A percentile compares a stretch with the other conserved stretches of the same genome.
Evolutionary conservation across 2,113 vertebrate genomes (phyloP).

Genomic region (Chroicocephalus ridibundus): DNA sequence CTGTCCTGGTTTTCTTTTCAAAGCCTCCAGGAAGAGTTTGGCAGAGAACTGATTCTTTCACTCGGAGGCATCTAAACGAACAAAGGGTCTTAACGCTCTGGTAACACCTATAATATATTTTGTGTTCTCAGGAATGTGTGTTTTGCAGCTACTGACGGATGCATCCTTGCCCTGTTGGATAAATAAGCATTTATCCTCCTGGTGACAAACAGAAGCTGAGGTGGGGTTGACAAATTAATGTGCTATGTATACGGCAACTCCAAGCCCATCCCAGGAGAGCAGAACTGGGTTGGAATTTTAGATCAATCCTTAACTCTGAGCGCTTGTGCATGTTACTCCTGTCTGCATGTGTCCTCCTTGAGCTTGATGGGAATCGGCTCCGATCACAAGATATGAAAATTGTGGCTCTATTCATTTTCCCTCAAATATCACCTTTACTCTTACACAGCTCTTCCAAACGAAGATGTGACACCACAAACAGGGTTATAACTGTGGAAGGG

Average conservation of each 20-base stretch:
- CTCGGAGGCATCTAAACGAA: background rate
- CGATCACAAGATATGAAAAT: background rate
- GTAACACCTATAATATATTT: background rate
- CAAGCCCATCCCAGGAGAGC: background rate
- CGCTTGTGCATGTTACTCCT: background rate
- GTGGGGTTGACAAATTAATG: background rate
- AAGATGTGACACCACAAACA: background rate
- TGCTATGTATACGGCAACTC: background rate
- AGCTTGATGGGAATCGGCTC: background rate
- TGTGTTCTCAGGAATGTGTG: background rate
- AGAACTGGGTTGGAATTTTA: background rate
- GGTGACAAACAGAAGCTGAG: background rate
- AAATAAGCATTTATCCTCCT: background rate
- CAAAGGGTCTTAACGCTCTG: background rate
- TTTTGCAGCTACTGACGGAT: background rate
- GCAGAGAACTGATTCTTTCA: background rate
- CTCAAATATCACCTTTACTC: background rate
- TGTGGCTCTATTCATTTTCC: background rate
- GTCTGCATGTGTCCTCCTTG: background rate
- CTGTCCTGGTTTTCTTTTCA: background rate
- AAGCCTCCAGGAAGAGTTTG: background rate
- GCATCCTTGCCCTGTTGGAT: background rate
- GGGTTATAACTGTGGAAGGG: background rate
- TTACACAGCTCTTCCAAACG: background rate
- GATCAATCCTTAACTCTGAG: background rate